Evolutionary conservation across 2,113 vertebrate genomes (phyloP), one percentile per base, ranked within the genome.

Genomic region (Nycticorax nycticorax): DNA sequence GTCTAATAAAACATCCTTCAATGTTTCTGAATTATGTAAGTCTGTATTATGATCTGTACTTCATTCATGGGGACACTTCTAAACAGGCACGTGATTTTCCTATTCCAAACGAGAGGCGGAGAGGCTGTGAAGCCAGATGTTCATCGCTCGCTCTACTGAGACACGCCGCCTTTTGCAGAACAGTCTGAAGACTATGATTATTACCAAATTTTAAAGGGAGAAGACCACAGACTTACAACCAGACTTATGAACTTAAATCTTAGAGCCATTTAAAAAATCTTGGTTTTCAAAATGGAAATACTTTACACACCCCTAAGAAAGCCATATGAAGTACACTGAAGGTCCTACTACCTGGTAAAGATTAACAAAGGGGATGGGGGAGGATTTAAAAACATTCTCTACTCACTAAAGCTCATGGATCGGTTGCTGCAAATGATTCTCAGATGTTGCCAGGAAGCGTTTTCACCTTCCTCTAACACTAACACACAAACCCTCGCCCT

Each of bases 381-480:
- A 95, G 87, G 87, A 80, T 94, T 89, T 76, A 43, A 82, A 92
- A 93, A 57, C 91, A 67, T 94, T 85, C 75, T 83, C 84, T 55
- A 3, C 89, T 92, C 89, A 57, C 66, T 82, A 41, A 68, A 72
- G 43, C 89, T 95, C 84, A 47, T 32, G 73, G 74, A 94, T 96
- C n/a, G 5, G 71, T 69, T 85, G 92, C 73, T 94, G 93, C 74
- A 95, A 96, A 97, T 85, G 91, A 88, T 63, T 96, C 77, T 97
- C 91, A 96, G 92, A 95, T 89, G 91, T 94, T 94, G 93, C 95
- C 93, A 91, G 78, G 94, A 97, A 89, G 78, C 21, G 1, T 95
- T 96, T 96, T 80, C 89, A 96, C 93, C 93, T 96, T 92, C 89
- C 81, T 27, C 39, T 47, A 69, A 59, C 73, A 50, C 35, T 75